Base-by-base conservation (phyloP, 1,140 invertebrate genomes). In the Eumeta japonica region DNA sequence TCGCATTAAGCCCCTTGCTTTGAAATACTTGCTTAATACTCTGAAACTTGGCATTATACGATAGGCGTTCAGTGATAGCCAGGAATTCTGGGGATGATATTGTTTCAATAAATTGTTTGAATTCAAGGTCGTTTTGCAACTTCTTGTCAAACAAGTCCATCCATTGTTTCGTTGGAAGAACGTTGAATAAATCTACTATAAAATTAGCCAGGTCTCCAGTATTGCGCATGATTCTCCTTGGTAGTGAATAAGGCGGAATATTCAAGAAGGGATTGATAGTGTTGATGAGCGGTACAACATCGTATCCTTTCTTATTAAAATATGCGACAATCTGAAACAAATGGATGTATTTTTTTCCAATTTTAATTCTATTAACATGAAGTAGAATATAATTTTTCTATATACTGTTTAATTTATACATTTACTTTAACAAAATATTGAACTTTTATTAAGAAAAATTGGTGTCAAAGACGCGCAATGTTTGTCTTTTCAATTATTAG, bases 1-100 rank as follows among this genome's bases (percentile, higher is more conserved):
- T 31, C 16, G 55, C 54, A 36, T 55, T 45, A 10, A 56, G 46
- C n/a, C 53, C 55, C 16, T 50, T 50, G 33, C 29, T 34, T 44
- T 51, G 46, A 13, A 55, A 51, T 12, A 35, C 41, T 2, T 13
- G 29, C 13, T 51, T 55, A 16, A 51, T 40, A 17, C 45, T 44
- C n/a, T 28, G 28, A 32, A 58, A 45, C 31, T 53, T 48, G 15
- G 46, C 43, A 38, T 50, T 55, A 10, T 37, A 12, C 2, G 34
- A 36, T 37, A 55, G 37, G 24, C 40, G 48, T 33, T 41, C 39
- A 20, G 55, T 15, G 28, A 59, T 57, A n/a, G 41, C 30, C 16
- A 45, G 33, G 43, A 57, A 57, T 16, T 57, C 51, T 31, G 38
- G 12, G 4, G 54, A 55, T 15, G 37, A 43, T 14, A 59, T 31